These are phyloP conservation scores for Coluber constrictor DNA, from an alignment of 2,797 vertebrate genomes.

Conservation along the genomic window DNA sequence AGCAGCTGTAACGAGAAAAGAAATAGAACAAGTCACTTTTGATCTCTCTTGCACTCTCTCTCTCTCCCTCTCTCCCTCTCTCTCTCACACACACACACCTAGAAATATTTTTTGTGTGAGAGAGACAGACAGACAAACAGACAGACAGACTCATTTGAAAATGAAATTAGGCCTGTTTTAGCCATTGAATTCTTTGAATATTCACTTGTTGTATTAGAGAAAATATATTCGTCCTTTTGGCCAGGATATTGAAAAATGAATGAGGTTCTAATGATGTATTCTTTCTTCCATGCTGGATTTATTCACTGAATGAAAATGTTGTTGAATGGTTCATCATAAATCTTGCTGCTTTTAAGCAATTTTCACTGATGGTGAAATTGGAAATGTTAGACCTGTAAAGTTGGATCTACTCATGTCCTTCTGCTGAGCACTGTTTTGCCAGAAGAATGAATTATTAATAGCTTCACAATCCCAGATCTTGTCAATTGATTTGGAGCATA, in stretches of 20 bases:
- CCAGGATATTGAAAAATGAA: constrained; percentile 16
- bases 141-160: constrained; percentile 6
- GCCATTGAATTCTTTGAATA: constrained; percentile 25
- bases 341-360: background rate
- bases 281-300: background rate
- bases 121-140: background rate
- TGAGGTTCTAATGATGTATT: background rate
- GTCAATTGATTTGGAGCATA: background rate
- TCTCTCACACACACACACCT: background rate
- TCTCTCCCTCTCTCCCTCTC: no score
- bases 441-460: background rate
- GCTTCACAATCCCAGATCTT: background rate
- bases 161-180: constrained; percentile 25
- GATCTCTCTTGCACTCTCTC: background rate
- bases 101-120: background rate
- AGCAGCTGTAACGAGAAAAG: constrained; percentile 53
- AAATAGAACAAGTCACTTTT: constrained; percentile 31
- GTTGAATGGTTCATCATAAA: background rate
- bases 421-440: background rate
- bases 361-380: background rate
- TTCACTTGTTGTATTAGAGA: constrained; percentile 2
- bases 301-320: accelerated
- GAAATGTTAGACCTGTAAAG: background rate
- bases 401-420: background rate
- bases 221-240: constrained; percentile 23